Percentiles rank a stretch among this genome's conserved stretches.
Evolutionary conservation across 1,140 invertebrate species (phyloP).

Genomic region (Trypoxylus dichotomus): DNA sequence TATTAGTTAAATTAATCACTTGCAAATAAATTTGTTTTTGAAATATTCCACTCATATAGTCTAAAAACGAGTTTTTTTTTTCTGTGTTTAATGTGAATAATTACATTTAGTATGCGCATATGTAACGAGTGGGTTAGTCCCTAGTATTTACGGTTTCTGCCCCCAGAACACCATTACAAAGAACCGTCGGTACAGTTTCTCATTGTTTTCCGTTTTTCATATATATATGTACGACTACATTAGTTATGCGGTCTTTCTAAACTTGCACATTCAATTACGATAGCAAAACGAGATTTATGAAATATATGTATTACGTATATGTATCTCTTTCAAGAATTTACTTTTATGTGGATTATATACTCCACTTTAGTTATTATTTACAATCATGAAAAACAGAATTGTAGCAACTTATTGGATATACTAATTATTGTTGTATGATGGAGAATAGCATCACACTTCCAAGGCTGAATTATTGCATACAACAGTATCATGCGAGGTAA

Average conservation of each 20-base stretch:
- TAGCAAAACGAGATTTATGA: constrained; percentile 3
- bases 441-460: background rate
- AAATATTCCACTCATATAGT: background rate
- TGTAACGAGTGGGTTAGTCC: constrained; percentile 15
- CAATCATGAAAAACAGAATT: no score
- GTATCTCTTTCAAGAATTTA: no score
- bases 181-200: background rate
- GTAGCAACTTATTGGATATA: no score
- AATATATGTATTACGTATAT: background rate
- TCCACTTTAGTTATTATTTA: no score
- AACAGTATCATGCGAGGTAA: background rate
- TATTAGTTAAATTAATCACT: background rate
- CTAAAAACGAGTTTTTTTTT: constrained; percentile 25
- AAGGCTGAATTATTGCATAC: background rate
- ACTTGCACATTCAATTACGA: constrained; percentile 2
- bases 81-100: constrained; percentile 15
- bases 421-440: background rate
- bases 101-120: constrained; percentile 25
- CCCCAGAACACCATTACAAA: constrained; percentile 10
- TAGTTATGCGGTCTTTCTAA: constrained; percentile 17
- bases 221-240: background rate
- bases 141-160: constrained; percentile 19
- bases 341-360: no score
- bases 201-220: constrained; percentile 13
- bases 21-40: background rate